Percentiles rank a stretch among this genome's conserved stretches.
Evolutionary conservation across 2,888 invertebrate species (phyloP).

Genomic region (Sminthurides aquaticus): DNA sequence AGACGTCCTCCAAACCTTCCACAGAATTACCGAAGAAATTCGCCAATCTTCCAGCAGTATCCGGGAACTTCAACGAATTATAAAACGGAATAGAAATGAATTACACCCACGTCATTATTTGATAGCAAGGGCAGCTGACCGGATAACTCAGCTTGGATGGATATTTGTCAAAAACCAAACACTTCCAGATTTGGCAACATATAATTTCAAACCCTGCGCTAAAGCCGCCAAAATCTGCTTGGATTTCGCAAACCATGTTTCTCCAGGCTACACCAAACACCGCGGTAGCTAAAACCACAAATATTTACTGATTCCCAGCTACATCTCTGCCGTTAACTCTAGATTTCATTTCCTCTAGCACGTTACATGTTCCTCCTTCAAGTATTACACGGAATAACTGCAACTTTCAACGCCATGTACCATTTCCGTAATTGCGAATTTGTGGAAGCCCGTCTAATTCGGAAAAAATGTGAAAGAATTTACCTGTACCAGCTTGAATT

Average conservation of each 20-base stretch:
- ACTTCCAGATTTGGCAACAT: not conserved
- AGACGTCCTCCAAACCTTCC: not conserved
- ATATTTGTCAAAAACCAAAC: slow-evolving; percentile 3
- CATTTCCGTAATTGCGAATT: slow-evolving; percentile 12
- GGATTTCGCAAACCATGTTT: slow-evolving; percentile 9
- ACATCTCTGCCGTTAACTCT: too few relatives aligned
- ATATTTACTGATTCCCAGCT: not conserved
- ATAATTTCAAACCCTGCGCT: slow-evolving; percentile 1
- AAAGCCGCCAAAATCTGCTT: slow-evolving; percentile 11
- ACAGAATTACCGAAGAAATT: slow-evolving; percentile 6
- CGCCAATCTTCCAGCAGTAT: not conserved
- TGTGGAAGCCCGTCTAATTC: slow-evolving; percentile 14
- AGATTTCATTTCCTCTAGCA: too few relatives aligned
- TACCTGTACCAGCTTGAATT: slow-evolving; percentile 14
- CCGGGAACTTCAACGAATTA: not conserved
- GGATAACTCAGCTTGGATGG: slow-evolving; percentile 6
- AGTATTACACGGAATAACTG: slow-evolving; percentile 9
- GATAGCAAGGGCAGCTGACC: slow-evolving; percentile 12
- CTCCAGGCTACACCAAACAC: slow-evolving; percentile 12
- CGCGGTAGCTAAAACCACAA: slow-evolving; percentile 8
- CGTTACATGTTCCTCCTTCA: slow-evolving; percentile 16
- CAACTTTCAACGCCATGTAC: slow-evolving; percentile 14
- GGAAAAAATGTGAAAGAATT: slow-evolving; percentile 17
- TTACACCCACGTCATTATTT: slow-evolving; percentile 13
- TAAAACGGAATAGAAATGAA: not conserved